Percentiles rank a stretch among this genome's conserved stretches.
phyloP scores from a whole-genome alignment of 2,797 vertebrate species.

The Huso huso region DNA sequence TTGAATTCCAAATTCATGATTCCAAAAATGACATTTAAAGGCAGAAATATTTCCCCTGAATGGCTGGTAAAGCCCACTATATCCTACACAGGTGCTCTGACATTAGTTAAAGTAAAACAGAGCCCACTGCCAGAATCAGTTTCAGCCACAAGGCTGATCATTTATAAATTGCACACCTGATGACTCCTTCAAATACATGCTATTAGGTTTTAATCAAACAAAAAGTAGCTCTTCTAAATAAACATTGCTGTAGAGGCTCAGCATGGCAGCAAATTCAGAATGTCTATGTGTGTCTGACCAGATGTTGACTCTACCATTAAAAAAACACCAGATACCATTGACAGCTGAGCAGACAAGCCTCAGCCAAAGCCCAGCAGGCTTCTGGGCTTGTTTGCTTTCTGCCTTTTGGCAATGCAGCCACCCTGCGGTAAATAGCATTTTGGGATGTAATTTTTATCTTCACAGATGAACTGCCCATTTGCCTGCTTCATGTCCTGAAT shows the following conservation, averaged over 20 bases:
- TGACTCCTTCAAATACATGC: too few relatives aligned
- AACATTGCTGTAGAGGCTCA: neutral
- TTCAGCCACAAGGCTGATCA: too few relatives aligned
- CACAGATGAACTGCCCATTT: constrained; percentile 1
- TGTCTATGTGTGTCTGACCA: constrained; percentile 38
- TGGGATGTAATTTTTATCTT: constrained; percentile 2
- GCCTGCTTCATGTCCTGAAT: constrained; percentile 15
- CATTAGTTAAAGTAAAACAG: too few relatives aligned
- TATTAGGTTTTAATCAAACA: neutral
- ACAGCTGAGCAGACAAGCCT: constrained; percentile 40
- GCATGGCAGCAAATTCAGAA: constrained; percentile 19
- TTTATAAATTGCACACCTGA: too few relatives aligned
- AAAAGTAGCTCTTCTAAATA: neutral
- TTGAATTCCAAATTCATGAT: too few relatives aligned
- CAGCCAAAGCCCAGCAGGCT: constrained; percentile 28
- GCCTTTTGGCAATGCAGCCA: constrained; percentile 26
- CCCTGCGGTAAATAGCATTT: constrained; percentile 10
- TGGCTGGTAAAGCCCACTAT: too few relatives aligned
- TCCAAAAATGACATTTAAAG: too few relatives aligned
- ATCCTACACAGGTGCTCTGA: too few relatives aligned
- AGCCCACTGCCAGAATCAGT: too few relatives aligned
- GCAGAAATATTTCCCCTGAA: too few relatives aligned
- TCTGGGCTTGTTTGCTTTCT: constrained; percentile 2
- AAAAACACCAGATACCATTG: constrained; percentile 43
- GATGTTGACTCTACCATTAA: constrained; percentile 43